phyloP scores from a whole-genome alignment of 1,140 invertebrate species.

The Nasonia longicornis region DNA sequence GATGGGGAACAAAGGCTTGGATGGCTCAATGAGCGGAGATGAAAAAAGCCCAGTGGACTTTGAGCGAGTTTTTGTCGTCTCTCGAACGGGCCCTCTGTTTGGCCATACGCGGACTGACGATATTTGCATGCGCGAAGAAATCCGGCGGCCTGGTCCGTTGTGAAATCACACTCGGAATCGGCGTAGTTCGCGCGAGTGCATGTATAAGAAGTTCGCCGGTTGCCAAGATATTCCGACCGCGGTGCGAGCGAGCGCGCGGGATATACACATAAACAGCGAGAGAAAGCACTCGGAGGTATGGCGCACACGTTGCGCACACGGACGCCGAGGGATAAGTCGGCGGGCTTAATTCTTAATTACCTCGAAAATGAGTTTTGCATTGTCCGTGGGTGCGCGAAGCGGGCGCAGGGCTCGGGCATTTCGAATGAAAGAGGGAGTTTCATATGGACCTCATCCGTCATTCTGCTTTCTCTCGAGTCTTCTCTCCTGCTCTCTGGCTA shows the following conservation, averaged over 20 bases:
- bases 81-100: no score
- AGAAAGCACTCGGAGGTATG: background rate
- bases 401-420: background rate
- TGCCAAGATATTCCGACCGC: slow-evolving; percentile 31
- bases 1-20: background rate
- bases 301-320: background rate
- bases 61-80: slow-evolving; percentile 14
- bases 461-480: slow-evolving; percentile 22
- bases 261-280: background rate
- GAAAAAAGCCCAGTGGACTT: slow-evolving; percentile 3
- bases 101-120: no score
- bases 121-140: no score
- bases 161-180: background rate
- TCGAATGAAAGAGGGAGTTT: slow-evolving; percentile 41
- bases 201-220: background rate
- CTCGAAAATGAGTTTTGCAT: slow-evolving; percentile 46
- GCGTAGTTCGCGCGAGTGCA: background rate
- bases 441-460: slow-evolving; percentile 31
- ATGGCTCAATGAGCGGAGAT: background rate
- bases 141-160: background rate
- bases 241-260: background rate
- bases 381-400: background rate
- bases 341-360: slow-evolving; percentile 44
- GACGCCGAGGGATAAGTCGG: slow-evolving; percentile 17
- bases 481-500: background rate